Base-by-base conservation (phyloP, 2,113 vertebrate genomes). In the Otolemur garnettii region DNA sequence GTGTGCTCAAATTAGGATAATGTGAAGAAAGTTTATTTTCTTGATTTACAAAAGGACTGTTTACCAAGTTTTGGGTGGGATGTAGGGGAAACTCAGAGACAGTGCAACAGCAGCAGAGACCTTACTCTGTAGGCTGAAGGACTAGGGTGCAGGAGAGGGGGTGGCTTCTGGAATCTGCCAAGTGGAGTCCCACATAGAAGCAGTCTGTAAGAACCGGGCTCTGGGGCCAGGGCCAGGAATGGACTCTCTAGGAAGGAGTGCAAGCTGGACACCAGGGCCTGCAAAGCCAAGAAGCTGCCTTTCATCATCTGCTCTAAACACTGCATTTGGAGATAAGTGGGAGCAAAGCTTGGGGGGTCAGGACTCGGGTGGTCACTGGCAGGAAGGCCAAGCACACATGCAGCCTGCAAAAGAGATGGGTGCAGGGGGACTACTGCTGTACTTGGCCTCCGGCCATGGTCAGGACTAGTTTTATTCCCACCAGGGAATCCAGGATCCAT, bases 341-440 rank as follows among this genome's bases (percentile, higher is more conserved):
- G 42, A 75, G 38, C n/a, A 8, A 81, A 38, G n/a, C n/a, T 13
- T 7, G 62, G 71, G 33, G 35, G 21, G 33, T 57, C 19, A 17
- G 78, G 71, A 55, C 22, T 68, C 57, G 3, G 33, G 57, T 11
- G 9, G 79, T 45, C 33, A 53, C 35, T 2, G 24, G 12, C 60
- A 82, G 53, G 42, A 88, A 53, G 55, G 33, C 15, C 22, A 28
- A 33, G 57, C 3, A 7, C 57, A n/a, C 1, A 72, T 28, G 53
- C 1, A 45, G 59, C 50, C 45, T 17, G 35, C 2, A 26, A 83
- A 45, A 53, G 19, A 50, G 11, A 28, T 0, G 7, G 21, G 6
- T 24, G 10, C n/a, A 4, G 0, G 4, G 30, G 26, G 24, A 42
- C 91, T 18, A 7, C 2, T 35, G 24, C 21, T 7, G 5, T 2